Percentiles rank a stretch among this genome's conserved stretches.
Conservation (phyloP, 2,888 invertebrate species). For the Drosophila melanosoma region DNA sequence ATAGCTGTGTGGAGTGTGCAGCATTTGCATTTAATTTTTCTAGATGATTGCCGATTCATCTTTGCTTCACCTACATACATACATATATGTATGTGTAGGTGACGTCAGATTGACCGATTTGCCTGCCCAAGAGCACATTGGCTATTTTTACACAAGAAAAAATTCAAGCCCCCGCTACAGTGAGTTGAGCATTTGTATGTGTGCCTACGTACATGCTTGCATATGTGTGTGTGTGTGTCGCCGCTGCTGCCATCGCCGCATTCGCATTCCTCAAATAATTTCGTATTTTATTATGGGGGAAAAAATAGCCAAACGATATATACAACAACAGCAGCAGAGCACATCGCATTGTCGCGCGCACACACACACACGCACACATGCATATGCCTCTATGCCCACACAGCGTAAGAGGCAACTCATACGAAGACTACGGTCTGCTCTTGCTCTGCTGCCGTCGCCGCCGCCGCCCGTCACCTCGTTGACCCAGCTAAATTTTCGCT, state of each 20-base stretch:
- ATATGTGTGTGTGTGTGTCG: slow-evolving; percentile 30
- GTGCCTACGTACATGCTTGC: slow-evolving; percentile 12
- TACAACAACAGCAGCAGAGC: slow-evolving; percentile 13
- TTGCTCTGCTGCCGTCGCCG: slow-evolving; percentile 29
- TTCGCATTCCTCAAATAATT: slow-evolving; percentile 65
- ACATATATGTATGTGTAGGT: slow-evolving; percentile 11
- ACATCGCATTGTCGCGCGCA: slow-evolving; percentile 48
- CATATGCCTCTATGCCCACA: slow-evolving; percentile 6
- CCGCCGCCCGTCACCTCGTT: slow-evolving; percentile 38
- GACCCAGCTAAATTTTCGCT: slow-evolving; percentile 61
- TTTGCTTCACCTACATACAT: slow-evolving; percentile 20
- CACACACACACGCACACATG: slow-evolving; percentile 19
- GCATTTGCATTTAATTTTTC: slow-evolving; percentile 8
- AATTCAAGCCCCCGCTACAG: slow-evolving; percentile 32
- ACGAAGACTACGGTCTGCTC: slow-evolving; percentile 26
- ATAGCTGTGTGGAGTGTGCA: slow-evolving; percentile 3
- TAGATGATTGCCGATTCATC: slow-evolving; percentile 36
- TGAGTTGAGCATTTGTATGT: slow-evolving; percentile 31
- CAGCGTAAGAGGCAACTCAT: slow-evolving; percentile 18
- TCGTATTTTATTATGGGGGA: slow-evolving; percentile 58
- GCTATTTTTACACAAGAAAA: slow-evolving; percentile 41
- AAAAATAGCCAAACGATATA: slow-evolving; percentile 45
- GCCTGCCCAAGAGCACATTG: slow-evolving; percentile 26
- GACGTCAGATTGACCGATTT: slow-evolving; percentile 42
- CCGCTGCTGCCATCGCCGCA: slow-evolving; percentile 50